Conservation (phyloP, 2,797 vertebrate species). For the Rhinichthys osculus region DNA sequence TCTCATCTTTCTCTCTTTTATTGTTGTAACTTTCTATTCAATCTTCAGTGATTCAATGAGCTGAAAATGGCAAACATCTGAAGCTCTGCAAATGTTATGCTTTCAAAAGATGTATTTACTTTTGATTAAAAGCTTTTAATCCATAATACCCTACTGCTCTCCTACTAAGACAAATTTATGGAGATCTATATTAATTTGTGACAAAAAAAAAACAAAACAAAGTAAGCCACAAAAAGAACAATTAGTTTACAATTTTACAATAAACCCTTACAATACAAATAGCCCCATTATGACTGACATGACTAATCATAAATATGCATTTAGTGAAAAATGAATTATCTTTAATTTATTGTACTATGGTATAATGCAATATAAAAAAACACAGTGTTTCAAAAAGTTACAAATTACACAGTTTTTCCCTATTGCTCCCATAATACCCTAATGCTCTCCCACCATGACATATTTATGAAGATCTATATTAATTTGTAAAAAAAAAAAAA, state of each 20-base stretch:
- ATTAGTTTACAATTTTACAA: not conserved
- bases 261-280: not conserved
- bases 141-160: conserved; percentile 43
- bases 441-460: conserved; percentile 32
- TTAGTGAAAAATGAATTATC: fast-evolving
- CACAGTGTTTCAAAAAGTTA: not conserved
- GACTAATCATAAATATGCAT: not conserved
- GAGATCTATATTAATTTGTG: conserved; percentile 12
- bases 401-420: not conserved
- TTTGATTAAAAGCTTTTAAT: conserved; percentile 58
- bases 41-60: conserved; percentile 25
- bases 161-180: conserved; percentile 42
- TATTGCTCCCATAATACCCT: conserved; percentile 28
- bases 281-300: not conserved
- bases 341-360: not conserved
- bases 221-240: not conserved
- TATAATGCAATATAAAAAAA: not conserved
- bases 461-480: conserved; percentile 42
- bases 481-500: conserved; percentile 1
- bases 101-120: conserved; percentile 55
- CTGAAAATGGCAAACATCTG: conserved; percentile 43
- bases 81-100: conserved; percentile 35
- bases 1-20: conserved; percentile 27
- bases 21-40: conserved; percentile 31
- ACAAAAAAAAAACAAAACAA: conserved; percentile 3